Conservation (phyloP, 2,113 vertebrate genomes). For the Antechinus flavipes region DNA sequence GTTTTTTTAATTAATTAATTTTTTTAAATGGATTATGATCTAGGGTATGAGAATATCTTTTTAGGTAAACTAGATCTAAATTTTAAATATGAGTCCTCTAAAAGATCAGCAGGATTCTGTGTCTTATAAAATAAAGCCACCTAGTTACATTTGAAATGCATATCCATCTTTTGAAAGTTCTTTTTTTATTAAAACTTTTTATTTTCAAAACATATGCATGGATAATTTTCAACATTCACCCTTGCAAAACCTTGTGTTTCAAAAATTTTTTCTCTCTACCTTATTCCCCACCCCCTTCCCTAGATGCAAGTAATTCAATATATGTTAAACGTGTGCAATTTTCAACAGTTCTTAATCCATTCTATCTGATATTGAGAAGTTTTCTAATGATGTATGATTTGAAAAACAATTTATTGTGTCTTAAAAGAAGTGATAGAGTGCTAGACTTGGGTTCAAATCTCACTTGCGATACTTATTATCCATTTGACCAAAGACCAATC, state of each 20-base stretch:
- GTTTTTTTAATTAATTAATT: neutral
- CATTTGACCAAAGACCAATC: neutral
- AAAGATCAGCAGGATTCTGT: neutral
- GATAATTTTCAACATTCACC: too few species aligned
- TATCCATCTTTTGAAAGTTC: neutral
- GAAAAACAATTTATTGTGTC: neutral
- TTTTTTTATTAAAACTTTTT: too few species aligned
- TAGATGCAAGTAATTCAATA: too few species aligned
- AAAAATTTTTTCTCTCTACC: too few species aligned
- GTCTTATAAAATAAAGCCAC: neutral
- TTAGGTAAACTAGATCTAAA: neutral
- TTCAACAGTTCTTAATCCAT: too few species aligned
- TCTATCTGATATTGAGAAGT: neutral
- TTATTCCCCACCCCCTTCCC: too few species aligned
- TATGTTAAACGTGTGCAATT: too few species aligned
- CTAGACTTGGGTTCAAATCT: neutral
- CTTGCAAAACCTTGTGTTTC: too few species aligned
- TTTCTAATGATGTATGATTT: neutral
- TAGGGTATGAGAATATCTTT: neutral
- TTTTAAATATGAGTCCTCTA: neutral
- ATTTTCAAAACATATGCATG: too few species aligned
- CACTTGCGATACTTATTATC: neutral
- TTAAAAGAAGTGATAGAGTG: neutral
- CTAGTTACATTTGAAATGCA: neutral
- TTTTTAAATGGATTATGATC: neutral